These are phyloP conservation scores for Drosophila robusta DNA, from an alignment of 2,888 invertebrate species.

Conservation along the genomic window DNA sequence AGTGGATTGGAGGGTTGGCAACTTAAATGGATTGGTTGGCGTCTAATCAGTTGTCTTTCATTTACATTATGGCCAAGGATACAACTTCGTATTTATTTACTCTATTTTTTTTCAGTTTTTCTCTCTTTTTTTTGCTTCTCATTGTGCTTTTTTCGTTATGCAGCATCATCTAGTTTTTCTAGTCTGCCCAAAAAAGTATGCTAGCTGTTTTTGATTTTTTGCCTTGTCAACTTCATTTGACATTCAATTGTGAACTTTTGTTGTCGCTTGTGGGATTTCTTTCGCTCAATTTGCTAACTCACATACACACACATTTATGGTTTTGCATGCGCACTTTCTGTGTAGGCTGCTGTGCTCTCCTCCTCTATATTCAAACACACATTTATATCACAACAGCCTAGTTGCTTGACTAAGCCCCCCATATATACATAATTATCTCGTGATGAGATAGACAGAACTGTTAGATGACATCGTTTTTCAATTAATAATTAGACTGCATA, in stretches of 20 bases:
- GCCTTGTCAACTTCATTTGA: constrained; percentile 33
- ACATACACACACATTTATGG: not conserved
- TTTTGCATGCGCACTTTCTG: too few relatives aligned
- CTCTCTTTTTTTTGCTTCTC: not conserved
- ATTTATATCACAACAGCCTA: too few relatives aligned
- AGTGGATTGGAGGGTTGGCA: not conserved
- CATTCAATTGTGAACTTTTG: constrained; percentile 41
- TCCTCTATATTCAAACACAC: too few relatives aligned
- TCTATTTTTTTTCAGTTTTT: not conserved
- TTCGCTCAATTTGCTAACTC: constrained; percentile 7
- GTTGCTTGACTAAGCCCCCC: not conserved
- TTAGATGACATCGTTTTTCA: too few relatives aligned
- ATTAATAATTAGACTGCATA: too few relatives aligned
- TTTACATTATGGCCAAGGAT: not conserved
- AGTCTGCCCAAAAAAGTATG: constrained; percentile 7
- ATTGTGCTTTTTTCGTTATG: constrained; percentile 11
- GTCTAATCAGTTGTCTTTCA: not conserved
- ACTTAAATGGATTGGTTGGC: not conserved
- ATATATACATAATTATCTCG: not conserved
- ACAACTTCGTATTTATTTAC: not conserved
- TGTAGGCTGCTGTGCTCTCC: too few relatives aligned
- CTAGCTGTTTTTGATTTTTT: constrained; percentile 14
- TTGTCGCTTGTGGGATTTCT: constrained; percentile 36
- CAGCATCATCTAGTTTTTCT: constrained; percentile 18
- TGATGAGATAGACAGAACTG: too few relatives aligned